These are phyloP conservation scores for Jordanella pulchra DNA, from an alignment of 2,797 vertebrate genomes.

Conservation along the genomic window DNA sequence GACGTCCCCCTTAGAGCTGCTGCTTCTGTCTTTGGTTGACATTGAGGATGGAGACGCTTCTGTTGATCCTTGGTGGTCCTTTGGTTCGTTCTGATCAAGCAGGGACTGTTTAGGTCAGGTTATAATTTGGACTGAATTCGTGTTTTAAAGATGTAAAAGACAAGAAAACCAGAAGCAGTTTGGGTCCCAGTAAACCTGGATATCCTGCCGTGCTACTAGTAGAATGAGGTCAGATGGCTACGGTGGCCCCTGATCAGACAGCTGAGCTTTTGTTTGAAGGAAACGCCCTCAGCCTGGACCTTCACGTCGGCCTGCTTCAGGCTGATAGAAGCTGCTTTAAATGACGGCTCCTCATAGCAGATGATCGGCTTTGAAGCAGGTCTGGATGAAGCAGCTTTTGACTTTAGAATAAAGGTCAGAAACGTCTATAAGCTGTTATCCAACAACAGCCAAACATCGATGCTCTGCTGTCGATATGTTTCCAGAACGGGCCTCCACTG, in stretches of 20 bases:
- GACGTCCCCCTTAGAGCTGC: no score
- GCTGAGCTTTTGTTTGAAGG: slow-evolving; percentile 49
- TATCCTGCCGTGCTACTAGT: no score
- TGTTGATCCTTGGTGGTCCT: not conserved
- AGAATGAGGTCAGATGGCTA: slow-evolving; percentile 8
- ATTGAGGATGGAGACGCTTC: not conserved
- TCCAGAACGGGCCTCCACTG: slow-evolving; percentile 31
- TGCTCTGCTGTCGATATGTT: slow-evolving; percentile 42
- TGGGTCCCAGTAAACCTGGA: no score
- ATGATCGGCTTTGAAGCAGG: slow-evolving; percentile 15
- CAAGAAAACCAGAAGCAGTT: no score
- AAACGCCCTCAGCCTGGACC: slow-evolving; percentile 41
- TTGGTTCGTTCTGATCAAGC: no score
- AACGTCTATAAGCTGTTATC: slow-evolving; percentile 4
- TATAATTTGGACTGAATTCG: no score
- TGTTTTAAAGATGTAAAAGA: no score
- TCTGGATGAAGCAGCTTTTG: not conserved
- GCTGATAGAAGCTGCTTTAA: slow-evolving; percentile 38
- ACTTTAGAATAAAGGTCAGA: not conserved
- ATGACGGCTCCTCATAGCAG: slow-evolving; percentile 28
- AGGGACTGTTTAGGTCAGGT: no score
- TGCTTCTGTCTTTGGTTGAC: not conserved
- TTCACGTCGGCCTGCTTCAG: slow-evolving; percentile 28
- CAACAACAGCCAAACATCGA: slow-evolving; percentile 19
- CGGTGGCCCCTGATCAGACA: slow-evolving; percentile 2